A percentile compares a stretch with the other conserved stretches of the same genome.
phyloP scores from a whole-genome alignment of 2,888 invertebrate species.

The Gasteruption jaculator region DNA sequence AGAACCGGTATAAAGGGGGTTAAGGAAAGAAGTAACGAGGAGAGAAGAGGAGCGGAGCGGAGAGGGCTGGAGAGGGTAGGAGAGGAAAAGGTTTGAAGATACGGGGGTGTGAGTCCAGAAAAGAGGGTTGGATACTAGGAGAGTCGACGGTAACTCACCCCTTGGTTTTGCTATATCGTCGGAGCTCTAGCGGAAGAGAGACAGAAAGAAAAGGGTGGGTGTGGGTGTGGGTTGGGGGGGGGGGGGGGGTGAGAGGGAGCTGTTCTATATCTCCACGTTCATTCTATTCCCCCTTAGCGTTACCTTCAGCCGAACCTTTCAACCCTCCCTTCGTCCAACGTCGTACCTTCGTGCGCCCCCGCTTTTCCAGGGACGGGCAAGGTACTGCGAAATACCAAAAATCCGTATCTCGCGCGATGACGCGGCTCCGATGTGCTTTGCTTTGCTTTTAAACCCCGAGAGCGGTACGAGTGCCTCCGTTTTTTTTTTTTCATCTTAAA shows the following conservation, averaged over 20 bases:
- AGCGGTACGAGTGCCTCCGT: too few species aligned
- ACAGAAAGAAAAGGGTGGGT: too few species aligned
- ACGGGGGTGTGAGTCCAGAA: slow-evolving; percentile 46
- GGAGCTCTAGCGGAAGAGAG: too few species aligned
- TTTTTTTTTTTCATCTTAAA: too few species aligned
- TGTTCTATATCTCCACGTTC: too few species aligned
- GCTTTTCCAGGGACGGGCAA: slow-evolving; percentile 38
- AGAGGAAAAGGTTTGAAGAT: slow-evolving; percentile 28
- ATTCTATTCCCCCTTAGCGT: slow-evolving; percentile 14
- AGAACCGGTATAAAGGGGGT: slow-evolving; percentile 17
- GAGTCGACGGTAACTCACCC: slow-evolving; percentile 45
- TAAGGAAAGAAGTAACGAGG: slow-evolving; percentile 13
- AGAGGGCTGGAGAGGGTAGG: slow-evolving; percentile 21
- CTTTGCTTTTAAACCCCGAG: too few species aligned
- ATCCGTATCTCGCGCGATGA: too few species aligned
- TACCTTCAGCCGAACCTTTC: slow-evolving; percentile 6
- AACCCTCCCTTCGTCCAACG: slow-evolving; percentile 29
- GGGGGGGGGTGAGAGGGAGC: too few species aligned
- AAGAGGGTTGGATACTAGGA: slow-evolving; percentile 47
- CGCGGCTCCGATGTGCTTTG: too few species aligned
- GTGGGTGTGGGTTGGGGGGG: too few species aligned
- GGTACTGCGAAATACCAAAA: too few species aligned
- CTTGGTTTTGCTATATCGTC: too few species aligned
- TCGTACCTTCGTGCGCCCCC: slow-evolving; percentile 43
- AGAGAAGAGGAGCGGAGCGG: slow-evolving; percentile 9